Percentiles rank a stretch among this genome's conserved stretches.
These are phyloP conservation scores for Arrhamphus sclerolepis DNA, from an alignment of 2,797 vertebrate species.

Conservation along the genomic window DNA sequence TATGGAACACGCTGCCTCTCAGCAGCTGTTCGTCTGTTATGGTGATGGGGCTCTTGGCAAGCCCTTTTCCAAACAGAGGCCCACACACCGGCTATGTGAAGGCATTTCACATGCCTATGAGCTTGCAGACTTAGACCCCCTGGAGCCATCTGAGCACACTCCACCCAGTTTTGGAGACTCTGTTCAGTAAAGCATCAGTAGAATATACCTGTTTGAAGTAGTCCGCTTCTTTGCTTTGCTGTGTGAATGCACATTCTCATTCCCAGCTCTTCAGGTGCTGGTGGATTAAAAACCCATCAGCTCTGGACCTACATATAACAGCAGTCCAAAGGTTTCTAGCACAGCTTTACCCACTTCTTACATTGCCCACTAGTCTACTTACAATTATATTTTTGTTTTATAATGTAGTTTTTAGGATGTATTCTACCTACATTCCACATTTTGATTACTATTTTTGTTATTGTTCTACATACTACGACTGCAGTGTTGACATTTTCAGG, in stretches of 20 bases:
- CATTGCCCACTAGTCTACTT: too few species aligned
- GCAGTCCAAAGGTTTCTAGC: too few species aligned
- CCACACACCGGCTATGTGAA: constrained; percentile 59
- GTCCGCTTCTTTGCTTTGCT: constrained; percentile 3
- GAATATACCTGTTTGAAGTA: constrained; percentile 38
- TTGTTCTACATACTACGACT: too few species aligned
- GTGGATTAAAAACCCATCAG: background rate
- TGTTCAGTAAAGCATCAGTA: constrained; percentile 34
- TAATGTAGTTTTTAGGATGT: too few species aligned
- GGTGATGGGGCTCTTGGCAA: constrained; percentile 67
- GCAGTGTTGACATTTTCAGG: too few species aligned
- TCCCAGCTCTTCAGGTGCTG: background rate
- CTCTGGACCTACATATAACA: too few species aligned
- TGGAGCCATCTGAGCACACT: constrained; percentile 55
- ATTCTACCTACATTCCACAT: too few species aligned
- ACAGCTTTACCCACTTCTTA: too few species aligned
- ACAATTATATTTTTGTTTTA: too few species aligned
- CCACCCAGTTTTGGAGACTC: constrained; percentile 51
- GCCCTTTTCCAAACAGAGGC: constrained; percentile 70
- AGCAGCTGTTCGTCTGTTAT: constrained; percentile 68
- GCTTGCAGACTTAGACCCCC: constrained; percentile 61
- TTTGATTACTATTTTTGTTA: too few species aligned
- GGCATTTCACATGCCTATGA: constrained; percentile 68
- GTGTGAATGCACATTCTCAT: constrained; percentile 9
- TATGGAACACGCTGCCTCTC: constrained; percentile 54